A percentile compares a stretch with the other conserved stretches of the same genome.
Evolutionary conservation across 2,888 invertebrate genomes (phyloP).

Genomic region (Lucinisca nassula): DNA sequence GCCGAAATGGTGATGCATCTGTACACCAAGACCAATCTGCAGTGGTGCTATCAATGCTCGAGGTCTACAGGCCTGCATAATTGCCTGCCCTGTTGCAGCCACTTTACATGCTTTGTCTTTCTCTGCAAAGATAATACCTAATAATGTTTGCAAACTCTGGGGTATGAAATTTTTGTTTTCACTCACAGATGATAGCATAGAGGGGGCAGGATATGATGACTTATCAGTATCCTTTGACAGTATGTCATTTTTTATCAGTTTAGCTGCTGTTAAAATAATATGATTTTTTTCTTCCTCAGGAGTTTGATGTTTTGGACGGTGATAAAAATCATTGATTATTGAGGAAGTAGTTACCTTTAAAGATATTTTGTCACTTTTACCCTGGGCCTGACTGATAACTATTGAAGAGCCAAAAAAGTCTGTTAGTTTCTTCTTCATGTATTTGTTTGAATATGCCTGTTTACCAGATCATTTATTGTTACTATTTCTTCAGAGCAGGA

Average conservation of each 20-base stretch:
- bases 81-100: constrained; percentile 33
- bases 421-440: constrained; percentile 23
- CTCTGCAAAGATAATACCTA: not conserved
- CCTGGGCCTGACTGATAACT: constrained; percentile 17
- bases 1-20: constrained; percentile 39
- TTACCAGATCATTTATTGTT: constrained; percentile 25
- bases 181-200: not conserved
- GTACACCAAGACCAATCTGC: constrained; percentile 43
- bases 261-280: constrained; percentile 20
- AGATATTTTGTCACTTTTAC: constrained; percentile 19
- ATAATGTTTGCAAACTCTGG: constrained; percentile 18
- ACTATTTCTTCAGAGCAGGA: not conserved
- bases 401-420: constrained; percentile 29
- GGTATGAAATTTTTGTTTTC: constrained; percentile 23
- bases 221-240: not conserved
- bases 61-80: constrained; percentile 55
- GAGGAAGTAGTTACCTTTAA: constrained; percentile 22
- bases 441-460: constrained; percentile 15
- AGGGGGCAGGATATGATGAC: constrained; percentile 8
- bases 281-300: constrained; percentile 10
- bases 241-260: constrained; percentile 21
- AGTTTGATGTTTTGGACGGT: not conserved
- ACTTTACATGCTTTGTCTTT: not conserved
- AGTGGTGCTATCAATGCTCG: constrained; percentile 36
- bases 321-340: constrained; percentile 11